phyloP scores from a whole-genome alignment of 2,113 vertebrate species.

The Python bivittatus region DNA sequence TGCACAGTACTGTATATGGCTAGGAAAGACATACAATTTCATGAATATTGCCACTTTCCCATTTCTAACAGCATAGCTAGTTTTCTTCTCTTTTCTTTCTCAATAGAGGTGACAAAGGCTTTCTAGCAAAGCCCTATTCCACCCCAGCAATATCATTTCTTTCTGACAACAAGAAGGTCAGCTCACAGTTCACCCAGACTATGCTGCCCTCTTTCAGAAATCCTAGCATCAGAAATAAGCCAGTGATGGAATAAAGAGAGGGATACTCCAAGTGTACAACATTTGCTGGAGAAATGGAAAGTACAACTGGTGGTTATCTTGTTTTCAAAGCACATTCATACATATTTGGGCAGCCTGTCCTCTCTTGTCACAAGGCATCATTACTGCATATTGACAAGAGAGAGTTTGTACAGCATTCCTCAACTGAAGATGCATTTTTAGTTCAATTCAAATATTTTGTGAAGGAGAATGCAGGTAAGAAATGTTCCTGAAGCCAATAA shows the following conservation, averaged over 20 bases:
- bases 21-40: neutral
- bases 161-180: neutral
- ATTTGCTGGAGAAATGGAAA: neutral
- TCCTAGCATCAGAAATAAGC: neutral
- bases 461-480: neutral
- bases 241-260: neutral
- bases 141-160: neutral
- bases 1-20: too few relatives aligned
- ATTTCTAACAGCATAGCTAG: neutral
- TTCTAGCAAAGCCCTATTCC: neutral
- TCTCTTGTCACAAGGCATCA: neutral
- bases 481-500: neutral
- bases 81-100: neutral
- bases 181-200: neutral
- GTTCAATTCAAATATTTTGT: too few relatives aligned
- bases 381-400: too few relatives aligned
- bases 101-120: neutral
- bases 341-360: neutral
- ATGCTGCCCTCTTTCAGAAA: neutral
- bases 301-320: neutral
- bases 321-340: neutral
- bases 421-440: too few relatives aligned
- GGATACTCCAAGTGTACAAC: neutral
- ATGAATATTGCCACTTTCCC: neutral
- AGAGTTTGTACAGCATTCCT: too few relatives aligned